Base-by-base conservation (phyloP, 2,113 vertebrate genomes). In the Panthera leo region DNA sequence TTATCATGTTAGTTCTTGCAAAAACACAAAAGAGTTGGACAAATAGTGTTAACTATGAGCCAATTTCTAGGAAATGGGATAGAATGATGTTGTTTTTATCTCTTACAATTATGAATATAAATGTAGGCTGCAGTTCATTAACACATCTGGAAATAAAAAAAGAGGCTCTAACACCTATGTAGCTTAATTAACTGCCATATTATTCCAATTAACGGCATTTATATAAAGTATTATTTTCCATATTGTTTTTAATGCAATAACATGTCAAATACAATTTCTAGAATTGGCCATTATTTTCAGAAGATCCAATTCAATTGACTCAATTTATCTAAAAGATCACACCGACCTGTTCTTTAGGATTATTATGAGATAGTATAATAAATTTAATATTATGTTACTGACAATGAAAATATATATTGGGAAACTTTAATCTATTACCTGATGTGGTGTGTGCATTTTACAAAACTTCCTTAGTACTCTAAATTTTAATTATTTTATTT, bases 261-360 rank as follows among this genome's bases (percentile, higher is more conserved):
- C 76, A 68, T 94, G 12, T 53, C 11, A 7, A 14, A 23, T 67
- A 96, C 2, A 63, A 84, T 92, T 42, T 93, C 29, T 53, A 95
- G 18, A 87, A 94, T 48, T 95, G 31, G 65, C 58, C 94, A 92
- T 75, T 76, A 39, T 82, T 97, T 97, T 96, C 27, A 94, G 84
- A 96, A 96, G 39, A 65, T 70, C 95, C 85, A 97, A 70, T 67
- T 78, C 73, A 89, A 51, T 55, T 91, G 85, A 97, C 12, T 85
- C 45, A 51, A 34, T 1, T 85, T 63, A 48, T 85, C n/a, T 14
- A 61, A 63, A 83, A 63, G 10, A 85, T 42, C 23, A 67, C 18
- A 76, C 12, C n/a, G 84, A 21, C 7, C 39, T 42, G 19, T 42
- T 31, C 5, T 61, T 90, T 53, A 85, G 71, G 11, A 78, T 92